Evolutionary conservation across 1,140 invertebrate species (phyloP), one percentile per base, ranked within the genome.

Genomic region (Diorhabda sublineata): DNA sequence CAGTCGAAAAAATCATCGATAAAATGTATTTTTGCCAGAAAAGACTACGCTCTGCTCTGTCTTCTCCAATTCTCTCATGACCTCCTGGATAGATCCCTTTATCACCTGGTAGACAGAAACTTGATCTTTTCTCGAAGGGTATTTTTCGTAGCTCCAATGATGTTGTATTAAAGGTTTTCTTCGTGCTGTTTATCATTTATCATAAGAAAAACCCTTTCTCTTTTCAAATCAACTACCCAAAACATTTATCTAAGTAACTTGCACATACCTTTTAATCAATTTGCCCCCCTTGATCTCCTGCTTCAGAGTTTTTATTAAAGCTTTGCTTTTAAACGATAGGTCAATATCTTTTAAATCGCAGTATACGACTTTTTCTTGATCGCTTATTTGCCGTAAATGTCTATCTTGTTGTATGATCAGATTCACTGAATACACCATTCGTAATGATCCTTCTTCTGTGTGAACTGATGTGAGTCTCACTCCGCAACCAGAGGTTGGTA

Each of bases 381-480:
- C 89, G 2, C 85, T 86, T 45, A 87, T 88, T 77, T 91, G 89
- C 71, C 90, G 87, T 42, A 92, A 78, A 72, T 87, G 85, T 59
- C 83, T 83, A 74, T 91, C 90, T 85, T 89, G 90, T 76, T 92
- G 90, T 0, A 91, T 81, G 61, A 91, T 85, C 56, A 92, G 77
- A 3, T 85, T 84, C 2, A 90, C 85, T 4, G 84, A 84, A 75
- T 90, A 89, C 72, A 86, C 85, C 72, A 89, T 80, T 56, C 74
- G 76, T n/a, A 86, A 81, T 3, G 82, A 77, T 26, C 69, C 64
- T 5, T 74, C 74, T 7, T 79, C 80, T 26, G 79, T 81, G 71
- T 83, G 82, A 45, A 84, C 72, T 2, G 84, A 79, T 2, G 83
- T 83, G 0, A 87, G 82, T 11, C 88, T 82, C 2, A 91, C 87